phyloP scores from a whole-genome alignment of 2,113 vertebrate species.

The Pachycephala philippinensis region DNA sequence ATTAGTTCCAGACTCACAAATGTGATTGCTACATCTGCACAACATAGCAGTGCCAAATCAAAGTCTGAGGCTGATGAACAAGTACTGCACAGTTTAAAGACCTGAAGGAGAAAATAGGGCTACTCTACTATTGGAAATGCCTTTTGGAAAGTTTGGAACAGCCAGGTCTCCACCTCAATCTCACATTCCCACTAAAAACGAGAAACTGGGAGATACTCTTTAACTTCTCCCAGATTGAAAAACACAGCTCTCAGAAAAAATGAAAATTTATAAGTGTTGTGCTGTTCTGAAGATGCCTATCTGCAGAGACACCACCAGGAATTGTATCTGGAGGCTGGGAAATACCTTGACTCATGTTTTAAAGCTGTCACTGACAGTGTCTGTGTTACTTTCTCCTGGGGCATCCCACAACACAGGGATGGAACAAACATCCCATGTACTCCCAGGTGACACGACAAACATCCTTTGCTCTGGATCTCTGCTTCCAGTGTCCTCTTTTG shows the following conservation, averaged over 20 bases:
- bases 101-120: slow-evolving; percentile 63
- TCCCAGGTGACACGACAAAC: rapidly evolving
- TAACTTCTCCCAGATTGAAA: background rate
- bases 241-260: background rate
- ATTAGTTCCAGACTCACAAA: slow-evolving; percentile 75
- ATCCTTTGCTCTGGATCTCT: background rate
- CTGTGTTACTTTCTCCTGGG: background rate
- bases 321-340: background rate
- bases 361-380: background rate
- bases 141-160: slow-evolving; percentile 2
- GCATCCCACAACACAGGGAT: background rate
- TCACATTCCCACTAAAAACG: background rate
- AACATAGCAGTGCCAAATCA: slow-evolving; percentile 69
- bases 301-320: background rate
- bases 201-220: background rate
- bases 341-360: background rate
- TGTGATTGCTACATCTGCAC: slow-evolving; percentile 71
- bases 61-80: slow-evolving; percentile 71
- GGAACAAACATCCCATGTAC: background rate
- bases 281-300: background rate
- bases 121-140: slow-evolving; percentile 51
- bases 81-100: slow-evolving; percentile 59
- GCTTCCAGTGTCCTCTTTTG: background rate
- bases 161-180: background rate
- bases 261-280: background rate